Percentiles rank a stretch among this genome's conserved stretches.
Evolutionary conservation across 2,113 vertebrate species (phyloP).

Genomic region (Garra rufa): DNA sequence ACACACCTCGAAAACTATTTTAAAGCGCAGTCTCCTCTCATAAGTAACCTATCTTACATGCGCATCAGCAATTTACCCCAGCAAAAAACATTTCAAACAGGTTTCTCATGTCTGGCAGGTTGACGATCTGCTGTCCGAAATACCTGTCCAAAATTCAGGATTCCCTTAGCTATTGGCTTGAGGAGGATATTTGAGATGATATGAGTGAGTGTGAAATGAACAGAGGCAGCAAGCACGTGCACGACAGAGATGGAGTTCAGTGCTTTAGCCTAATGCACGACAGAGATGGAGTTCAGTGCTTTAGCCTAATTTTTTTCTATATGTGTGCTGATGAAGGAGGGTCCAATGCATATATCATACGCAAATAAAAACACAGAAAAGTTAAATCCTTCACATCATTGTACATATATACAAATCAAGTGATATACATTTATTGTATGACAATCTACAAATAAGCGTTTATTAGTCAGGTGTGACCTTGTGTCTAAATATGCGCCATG

Average conservation of each 20-base stretch:
- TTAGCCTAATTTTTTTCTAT: background rate
- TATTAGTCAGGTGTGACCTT: constrained; percentile 6
- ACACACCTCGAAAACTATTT: constrained; percentile 68
- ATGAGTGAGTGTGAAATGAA: constrained; percentile 36
- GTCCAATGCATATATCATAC: background rate
- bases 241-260: constrained; percentile 17
- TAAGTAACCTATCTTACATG: background rate
- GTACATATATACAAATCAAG: background rate
- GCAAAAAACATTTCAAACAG: constrained; percentile 20
- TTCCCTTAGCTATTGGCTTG: constrained; percentile 58
- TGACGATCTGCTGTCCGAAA: constrained; percentile 56
- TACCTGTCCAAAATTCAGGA: constrained; percentile 53
- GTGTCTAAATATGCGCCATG: background rate
- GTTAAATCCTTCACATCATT: background rate
- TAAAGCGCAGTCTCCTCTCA: constrained; percentile 5
- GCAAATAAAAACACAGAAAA: background rate
- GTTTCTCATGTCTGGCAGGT: constrained; percentile 59
- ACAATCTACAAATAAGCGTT: background rate
- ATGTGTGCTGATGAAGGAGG: background rate
- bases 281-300: constrained; percentile 16
- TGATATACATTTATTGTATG: background rate
- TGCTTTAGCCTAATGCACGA: background rate
- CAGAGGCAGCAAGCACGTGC: constrained; percentile 26
- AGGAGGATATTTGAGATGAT: constrained; percentile 53
- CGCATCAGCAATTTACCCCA: constrained; percentile 64